These are phyloP conservation scores for Boulengeromyrus knoepffleri DNA, from an alignment of 2,113 vertebrate species.

Conservation along the genomic window DNA sequence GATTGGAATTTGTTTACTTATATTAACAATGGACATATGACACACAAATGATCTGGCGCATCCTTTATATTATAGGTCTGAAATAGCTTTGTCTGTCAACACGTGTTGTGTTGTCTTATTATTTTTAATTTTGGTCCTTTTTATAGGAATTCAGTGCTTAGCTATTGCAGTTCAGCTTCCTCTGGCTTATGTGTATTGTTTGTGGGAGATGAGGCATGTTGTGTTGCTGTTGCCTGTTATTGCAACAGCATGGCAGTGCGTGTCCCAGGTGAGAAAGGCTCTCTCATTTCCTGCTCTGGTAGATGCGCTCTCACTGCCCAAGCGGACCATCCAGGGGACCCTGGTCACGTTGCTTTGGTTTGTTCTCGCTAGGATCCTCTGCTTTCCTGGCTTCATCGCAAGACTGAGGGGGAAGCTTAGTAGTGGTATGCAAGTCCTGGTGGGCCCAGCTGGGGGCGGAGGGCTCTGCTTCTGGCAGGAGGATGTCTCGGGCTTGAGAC, in stretches of 20 bases:
- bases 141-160: neutral
- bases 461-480: neutral
- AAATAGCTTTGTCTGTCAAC: neutral
- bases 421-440: constrained; percentile 23
- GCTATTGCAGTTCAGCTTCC: neutral
- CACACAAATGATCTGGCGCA: neutral
- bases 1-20: no score
- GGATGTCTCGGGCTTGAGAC: neutral
- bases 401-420: constrained; percentile 51
- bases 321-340: constrained; percentile 4
- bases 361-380: neutral
- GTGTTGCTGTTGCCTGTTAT: neutral
- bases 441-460: neutral
- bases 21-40: neutral
- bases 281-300: neutral
- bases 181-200: neutral
- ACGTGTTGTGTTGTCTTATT: neutral
- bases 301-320: neutral
- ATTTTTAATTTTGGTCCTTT: neutral
- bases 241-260: neutral
- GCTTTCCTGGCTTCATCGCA: neutral
- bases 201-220: neutral
- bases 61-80: neutral
- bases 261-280: neutral
- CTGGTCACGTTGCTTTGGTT: neutral